Conservation (phyloP, 92 coral and sea anemone genomes). For the Muricea muricata region DNA sequence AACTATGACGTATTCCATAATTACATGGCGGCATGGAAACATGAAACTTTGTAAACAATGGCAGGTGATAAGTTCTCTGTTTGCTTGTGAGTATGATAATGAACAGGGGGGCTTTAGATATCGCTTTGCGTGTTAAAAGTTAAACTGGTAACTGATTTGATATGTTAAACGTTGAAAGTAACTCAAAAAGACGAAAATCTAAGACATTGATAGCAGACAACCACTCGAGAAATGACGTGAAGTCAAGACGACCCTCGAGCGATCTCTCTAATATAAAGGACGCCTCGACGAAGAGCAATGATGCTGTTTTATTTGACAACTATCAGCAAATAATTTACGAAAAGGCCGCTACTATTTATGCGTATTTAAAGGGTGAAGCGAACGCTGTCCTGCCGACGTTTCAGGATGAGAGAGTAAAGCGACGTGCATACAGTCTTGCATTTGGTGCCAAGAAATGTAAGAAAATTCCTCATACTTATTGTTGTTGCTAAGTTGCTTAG, state of each 20-base stretch:
- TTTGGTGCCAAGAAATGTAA: constrained; percentile 98
- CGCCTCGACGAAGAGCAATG: not conserved
- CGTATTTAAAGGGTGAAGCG: constrained; percentile 84
- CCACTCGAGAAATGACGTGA: not conserved
- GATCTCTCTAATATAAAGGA: not conserved
- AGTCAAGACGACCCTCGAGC: not conserved
- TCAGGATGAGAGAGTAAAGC: constrained; percentile 85
- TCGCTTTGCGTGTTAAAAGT: not conserved
- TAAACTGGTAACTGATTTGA: not conserved
- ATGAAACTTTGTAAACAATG: not conserved
- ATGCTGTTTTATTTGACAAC: constrained; percentile 24
- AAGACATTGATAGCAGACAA: not conserved
- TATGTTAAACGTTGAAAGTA: constrained; percentile 30
- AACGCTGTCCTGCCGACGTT: constrained; percentile 82
- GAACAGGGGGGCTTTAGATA: not conserved
- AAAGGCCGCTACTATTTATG: constrained; percentile 84
- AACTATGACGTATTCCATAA: not conserved
- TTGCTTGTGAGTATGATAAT: not conserved
- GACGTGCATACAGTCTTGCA: constrained; percentile 96
- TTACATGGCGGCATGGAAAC: not conserved
- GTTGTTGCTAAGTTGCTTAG: constrained; percentile 19
- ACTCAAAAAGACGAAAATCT: constrained; percentile 35
- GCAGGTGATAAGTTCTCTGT: not conserved
- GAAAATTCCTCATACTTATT: constrained; percentile 34
- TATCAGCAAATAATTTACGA: constrained; percentile 88